Evolutionary conservation across 1,140 invertebrate species (phyloP).

Genomic region (Centruroides sculpturatus): DNA sequence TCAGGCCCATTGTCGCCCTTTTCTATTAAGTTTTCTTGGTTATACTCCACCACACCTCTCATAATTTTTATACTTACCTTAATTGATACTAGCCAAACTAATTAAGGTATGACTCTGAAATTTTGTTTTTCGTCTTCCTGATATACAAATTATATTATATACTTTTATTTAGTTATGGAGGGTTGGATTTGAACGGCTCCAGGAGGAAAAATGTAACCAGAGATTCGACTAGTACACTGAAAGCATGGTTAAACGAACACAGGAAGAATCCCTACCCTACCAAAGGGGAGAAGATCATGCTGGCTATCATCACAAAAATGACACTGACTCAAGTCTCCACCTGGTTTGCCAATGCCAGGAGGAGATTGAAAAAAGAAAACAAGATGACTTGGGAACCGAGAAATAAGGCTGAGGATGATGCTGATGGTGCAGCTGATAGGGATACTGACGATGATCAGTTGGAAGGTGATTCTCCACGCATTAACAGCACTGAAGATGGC

Average conservation of each 20-base stretch:
- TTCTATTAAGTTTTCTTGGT: too few species aligned
- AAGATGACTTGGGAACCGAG: constrained; percentile 41
- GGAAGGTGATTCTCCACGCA: too few species aligned
- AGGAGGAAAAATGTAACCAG: constrained; percentile 91
- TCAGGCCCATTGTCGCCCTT: too few species aligned
- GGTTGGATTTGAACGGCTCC: constrained; percentile 80
- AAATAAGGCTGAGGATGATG: constrained; percentile 24
- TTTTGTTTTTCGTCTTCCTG: too few species aligned
- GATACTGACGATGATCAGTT: constrained; percentile 9
- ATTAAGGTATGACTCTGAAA: too few species aligned
- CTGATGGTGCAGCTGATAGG: constrained; percentile 28
- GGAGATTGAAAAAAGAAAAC: constrained; percentile 42
- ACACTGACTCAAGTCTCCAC: constrained; percentile 44
- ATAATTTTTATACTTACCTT: too few species aligned
- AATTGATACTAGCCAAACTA: too few species aligned
- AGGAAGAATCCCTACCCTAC: constrained; percentile 60
- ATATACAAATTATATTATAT: background rate
- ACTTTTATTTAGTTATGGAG: constrained; percentile 55
- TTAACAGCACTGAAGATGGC: too few species aligned
- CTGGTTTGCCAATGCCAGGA: constrained; percentile 43
- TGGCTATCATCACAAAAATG: constrained; percentile 44
- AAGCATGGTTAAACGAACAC: constrained; percentile 82
- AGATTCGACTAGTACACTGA: constrained; percentile 91
- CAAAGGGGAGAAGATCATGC: constrained; percentile 44
- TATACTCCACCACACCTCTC: too few species aligned